Base-by-base conservation (phyloP, 2,797 vertebrate species). In the Amazonetta brasiliensis region DNA sequence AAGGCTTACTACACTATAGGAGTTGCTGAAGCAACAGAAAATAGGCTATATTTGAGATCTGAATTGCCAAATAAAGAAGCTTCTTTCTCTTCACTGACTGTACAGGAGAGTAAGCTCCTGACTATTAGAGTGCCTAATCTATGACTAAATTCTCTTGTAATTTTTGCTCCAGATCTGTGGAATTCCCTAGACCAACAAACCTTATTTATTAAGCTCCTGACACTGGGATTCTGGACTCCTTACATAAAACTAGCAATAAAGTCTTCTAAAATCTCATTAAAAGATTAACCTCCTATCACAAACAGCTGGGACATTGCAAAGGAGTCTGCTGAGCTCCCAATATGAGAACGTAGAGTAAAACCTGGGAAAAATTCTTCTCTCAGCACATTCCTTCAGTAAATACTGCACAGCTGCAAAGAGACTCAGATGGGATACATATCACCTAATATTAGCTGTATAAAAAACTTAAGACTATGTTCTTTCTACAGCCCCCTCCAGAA, bases 201-300 rank as follows among this genome's bases (percentile, higher is more conserved):
- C 30, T 46, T 80, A 88, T 73, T 92, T 94, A 76, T 85, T 76
- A 74, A 90, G 52, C 62, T 92, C 48, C 81, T 74, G 73, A 87
- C 87, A 46, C 26, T 63, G 44, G 31, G 69, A 91, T 94, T 92
- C 67, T 91, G 60, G 60, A 35, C 31, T 94, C 54, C 63, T 86
- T 28, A 62, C 67, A 68, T 14, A 67, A 94, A 95, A 87, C 37
- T 10, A 87, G 89, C 78, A 93, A 71, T 62, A 81, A 89, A 94
- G 41, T 52, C 62, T 58, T 76, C 60, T 28, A 79, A 95, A 97
- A 96, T 94, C 93, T 81, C 92, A 95, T 97, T 96, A 95, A 94
- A 94, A 95, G 92, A 92, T 97, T 95, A 96, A 74, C 48, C 48
- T 91, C 48, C 75, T 86, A 43, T 94, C 88, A 68, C 44, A 88